Percentiles rank a stretch among this genome's conserved stretches.
These are phyloP conservation scores for Vesta saturnalis DNA, from an alignment of 2,888 invertebrate genomes.

Conservation along the genomic window DNA sequence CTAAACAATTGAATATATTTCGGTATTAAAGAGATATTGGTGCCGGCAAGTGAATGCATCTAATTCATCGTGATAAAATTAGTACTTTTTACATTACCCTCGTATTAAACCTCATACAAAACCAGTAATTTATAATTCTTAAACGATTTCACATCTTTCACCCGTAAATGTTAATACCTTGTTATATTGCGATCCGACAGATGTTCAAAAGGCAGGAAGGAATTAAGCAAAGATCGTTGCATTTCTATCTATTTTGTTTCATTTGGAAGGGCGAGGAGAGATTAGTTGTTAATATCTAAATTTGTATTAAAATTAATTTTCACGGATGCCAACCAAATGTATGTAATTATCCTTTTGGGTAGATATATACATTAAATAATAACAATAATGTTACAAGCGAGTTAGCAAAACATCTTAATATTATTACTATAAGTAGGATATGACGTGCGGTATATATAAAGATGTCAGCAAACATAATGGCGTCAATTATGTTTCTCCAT, in stretches of 20 bases:
- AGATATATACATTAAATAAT: conserved; percentile 3
- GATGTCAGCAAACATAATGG: conserved; percentile 1
- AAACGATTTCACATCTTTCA: too few species aligned
- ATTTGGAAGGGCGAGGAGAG: neutral
- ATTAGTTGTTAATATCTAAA: neutral
- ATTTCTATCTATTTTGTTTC: neutral
- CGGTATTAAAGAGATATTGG: too few species aligned
- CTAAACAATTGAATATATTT: too few species aligned
- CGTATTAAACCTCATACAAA: too few species aligned
- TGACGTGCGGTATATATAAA: neutral
- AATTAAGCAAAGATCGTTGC: neutral
- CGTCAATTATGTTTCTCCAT: conserved; percentile 3
- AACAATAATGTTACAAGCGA: conserved; percentile 9
- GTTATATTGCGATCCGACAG: conserved; percentile 4
- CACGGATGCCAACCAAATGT: neutral
- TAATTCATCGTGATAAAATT: too few species aligned
- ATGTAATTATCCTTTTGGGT: conserved; percentile 5
- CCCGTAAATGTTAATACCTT: too few species aligned
- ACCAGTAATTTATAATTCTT: too few species aligned
- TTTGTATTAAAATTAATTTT: conserved; percentile 14
- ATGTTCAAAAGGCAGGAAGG: conserved; percentile 7
- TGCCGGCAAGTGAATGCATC: too few species aligned
- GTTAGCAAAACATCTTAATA: conserved; percentile 7
- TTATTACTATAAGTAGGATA: neutral
- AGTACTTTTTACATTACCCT: too few species aligned